Base-by-base conservation (phyloP, 2,113 vertebrate genomes). In the Nesogale talazaci region DNA sequence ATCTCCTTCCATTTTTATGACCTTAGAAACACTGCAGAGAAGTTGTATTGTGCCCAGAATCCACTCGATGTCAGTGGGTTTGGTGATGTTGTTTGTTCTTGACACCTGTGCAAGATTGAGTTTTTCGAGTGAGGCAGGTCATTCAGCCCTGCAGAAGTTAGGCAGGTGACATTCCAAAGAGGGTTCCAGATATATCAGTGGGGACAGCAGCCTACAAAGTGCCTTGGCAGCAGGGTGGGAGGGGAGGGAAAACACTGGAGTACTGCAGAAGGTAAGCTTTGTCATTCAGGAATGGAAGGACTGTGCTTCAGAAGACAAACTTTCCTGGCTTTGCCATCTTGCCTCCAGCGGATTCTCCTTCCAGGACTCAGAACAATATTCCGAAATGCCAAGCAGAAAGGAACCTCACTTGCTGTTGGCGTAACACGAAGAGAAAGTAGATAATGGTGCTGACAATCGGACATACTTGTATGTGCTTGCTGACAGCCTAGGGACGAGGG, bases 401-500 rank as follows among this genome's bases (percentile, higher is more conserved):
- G 65, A 57, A 85, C 57, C 90, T 92, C 22, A 61, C 27, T 90
- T 6, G 2, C 57, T 76, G 15, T 76, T 86, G 40, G 20, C 16
- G 31, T 88, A 36, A 61, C 20, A 52, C 70, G 86, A 77, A 88
- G 77, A 72, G 93, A 80, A 6, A 83, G 72, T 59, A 63, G 40
- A 83, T 88, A 78, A 94, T 92, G 11, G 59, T 86, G 29, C 94
- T 95, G 86, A 86, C 36, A 86, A 69, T 31, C 83, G 36, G 70
- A 90, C 89, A 84, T 91, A 92, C 36, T 86, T 89, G 15, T 81
- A 9, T 78, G 40, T 5, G 69, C 38, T 88, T 96, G 56, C 77
- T 95, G 83, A 93, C 59, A 86, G 65, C 11, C 10, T 17, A 75
- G 56, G 38, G 56, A 75, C 89, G 74, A 17, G 3, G 29, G n/a